These are phyloP conservation scores for Tenebrio molitor DNA, from an alignment of 1,140 invertebrate species.

Conservation along the genomic window DNA sequence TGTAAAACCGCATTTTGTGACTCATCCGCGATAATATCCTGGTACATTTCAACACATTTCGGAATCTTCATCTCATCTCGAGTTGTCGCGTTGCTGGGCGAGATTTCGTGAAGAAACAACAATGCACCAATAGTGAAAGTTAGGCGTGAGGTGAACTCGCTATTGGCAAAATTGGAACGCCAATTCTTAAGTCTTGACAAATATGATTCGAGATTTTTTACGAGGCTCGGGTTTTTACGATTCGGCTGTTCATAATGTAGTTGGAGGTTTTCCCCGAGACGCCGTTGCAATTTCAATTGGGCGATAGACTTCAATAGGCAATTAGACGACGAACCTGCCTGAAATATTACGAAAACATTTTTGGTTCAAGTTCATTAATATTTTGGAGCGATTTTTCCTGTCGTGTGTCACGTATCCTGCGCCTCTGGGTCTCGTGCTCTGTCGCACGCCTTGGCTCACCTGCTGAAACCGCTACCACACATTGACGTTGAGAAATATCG, in stretches of 20 bases:
- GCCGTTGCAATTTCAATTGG: constrained; percentile 32
- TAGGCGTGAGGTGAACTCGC: constrained; percentile 3
- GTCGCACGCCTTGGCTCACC: constrained; percentile 29
- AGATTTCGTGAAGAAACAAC: constrained; percentile 4
- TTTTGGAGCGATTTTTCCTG: constrained; percentile 46
- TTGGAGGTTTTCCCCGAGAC: constrained; percentile 11
- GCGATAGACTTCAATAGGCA: constrained; percentile 25
- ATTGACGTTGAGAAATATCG: constrained; percentile 20
- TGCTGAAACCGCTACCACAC: constrained; percentile 22
- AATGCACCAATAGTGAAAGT: constrained; percentile 15
- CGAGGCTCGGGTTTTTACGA: background rate
- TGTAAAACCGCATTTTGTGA: constrained; percentile 25
- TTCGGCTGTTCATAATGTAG: background rate
- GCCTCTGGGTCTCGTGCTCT: constrained; percentile 31
- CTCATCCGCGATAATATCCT: constrained; percentile 20
- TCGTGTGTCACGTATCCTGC: constrained; percentile 43
- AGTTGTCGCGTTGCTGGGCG: background rate
- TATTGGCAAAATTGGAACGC: constrained; percentile 22
- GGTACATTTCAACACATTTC: constrained; percentile 25
- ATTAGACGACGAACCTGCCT: constrained; percentile 24
- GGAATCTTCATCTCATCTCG: constrained; percentile 31
- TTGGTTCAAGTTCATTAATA: constrained; percentile 46
- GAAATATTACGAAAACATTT: constrained; percentile 26
- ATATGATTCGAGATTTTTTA: constrained; percentile 17
- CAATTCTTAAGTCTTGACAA: constrained; percentile 30